Percentiles rank a stretch among this genome's conserved stretches.
Evolutionary conservation across 2,113 vertebrate species (phyloP).

Genomic region (Alligator mississippiensis): DNA sequence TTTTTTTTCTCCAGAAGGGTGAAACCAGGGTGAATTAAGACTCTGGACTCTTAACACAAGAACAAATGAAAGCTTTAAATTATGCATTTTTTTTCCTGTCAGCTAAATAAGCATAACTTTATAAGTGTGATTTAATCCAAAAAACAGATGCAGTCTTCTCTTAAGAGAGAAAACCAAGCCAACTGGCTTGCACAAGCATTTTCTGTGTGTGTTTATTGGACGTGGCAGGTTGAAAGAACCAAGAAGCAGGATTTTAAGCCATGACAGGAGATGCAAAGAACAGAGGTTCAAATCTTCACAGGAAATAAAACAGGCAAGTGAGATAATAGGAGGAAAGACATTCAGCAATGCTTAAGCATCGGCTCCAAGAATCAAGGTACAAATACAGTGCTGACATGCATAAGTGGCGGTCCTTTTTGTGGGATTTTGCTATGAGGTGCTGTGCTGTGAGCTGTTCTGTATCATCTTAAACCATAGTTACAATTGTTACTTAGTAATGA

Average conservation of each 20-base stretch:
- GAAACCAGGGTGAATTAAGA: constrained; percentile 68
- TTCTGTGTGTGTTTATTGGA: constrained; percentile 66
- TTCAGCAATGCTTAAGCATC: constrained; percentile 16
- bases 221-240: constrained; percentile 74
- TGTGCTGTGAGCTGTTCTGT: background rate
- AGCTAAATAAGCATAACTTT: constrained; percentile 76
- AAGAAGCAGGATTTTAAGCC: constrained; percentile 63
- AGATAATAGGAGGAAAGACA: constrained; percentile 13
- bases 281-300: constrained; percentile 63
- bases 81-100: constrained; percentile 70
- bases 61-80: constrained; percentile 77
- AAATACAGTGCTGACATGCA: constrained; percentile 11
- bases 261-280: constrained; percentile 67
- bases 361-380: constrained; percentile 49
- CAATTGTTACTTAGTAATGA: constrained; percentile 54
- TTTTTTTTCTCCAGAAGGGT: constrained; percentile 60
- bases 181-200: constrained; percentile 65
- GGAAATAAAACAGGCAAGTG: constrained; percentile 52
- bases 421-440: fast-evolving
- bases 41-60: constrained; percentile 68
- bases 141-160: constrained; percentile 78
- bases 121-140: constrained; percentile 75
- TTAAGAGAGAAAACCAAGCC: constrained; percentile 70
- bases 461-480: constrained; percentile 56
- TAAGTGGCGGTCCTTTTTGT: background rate